A percentile compares a stretch with the other conserved stretches of the same genome.
Evolutionary conservation across 2,113 vertebrate species (phyloP).

Genomic region (Canis aureus): DNA sequence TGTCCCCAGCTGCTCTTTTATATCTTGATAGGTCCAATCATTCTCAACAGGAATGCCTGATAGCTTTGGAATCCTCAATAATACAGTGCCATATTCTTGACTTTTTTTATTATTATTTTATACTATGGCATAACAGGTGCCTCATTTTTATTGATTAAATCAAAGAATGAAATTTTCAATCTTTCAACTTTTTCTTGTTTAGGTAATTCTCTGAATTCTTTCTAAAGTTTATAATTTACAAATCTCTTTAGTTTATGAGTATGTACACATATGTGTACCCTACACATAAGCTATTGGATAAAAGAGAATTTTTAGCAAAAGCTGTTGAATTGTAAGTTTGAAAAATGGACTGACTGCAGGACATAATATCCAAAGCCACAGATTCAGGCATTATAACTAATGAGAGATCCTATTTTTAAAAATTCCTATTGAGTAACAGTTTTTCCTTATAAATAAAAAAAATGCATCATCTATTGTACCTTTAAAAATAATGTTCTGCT

Average conservation of each 20-base stretch:
- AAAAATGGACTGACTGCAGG: not conserved
- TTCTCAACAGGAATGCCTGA: constrained; percentile 50
- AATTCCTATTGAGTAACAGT: not conserved
- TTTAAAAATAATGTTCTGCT: constrained; percentile 10
- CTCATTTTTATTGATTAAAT: constrained; percentile 68
- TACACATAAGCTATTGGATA: not conserved
- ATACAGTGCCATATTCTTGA: not conserved
- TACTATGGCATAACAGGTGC: not conserved
- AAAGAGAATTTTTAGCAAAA: constrained; percentile 19
- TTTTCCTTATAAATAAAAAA: not conserved
- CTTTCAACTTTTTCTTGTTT: not conserved
- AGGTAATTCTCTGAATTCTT: not conserved
- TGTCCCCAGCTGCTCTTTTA: constrained; percentile 69
- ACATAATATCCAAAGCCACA: not conserved
- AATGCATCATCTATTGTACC: not conserved
- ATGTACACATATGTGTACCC: not conserved
- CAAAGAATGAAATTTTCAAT: not conserved
- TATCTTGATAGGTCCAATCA: constrained; percentile 53
- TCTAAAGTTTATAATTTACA: not conserved
- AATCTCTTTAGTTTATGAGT: not conserved
- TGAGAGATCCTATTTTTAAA: not conserved
- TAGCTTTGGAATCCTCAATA: constrained; percentile 18
- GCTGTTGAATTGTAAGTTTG: not conserved
- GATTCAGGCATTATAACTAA: not conserved
- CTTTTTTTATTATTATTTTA: constrained; percentile 12